phyloP scores from a whole-genome alignment of 2,888 invertebrate genomes.

The Sesia bembeciformis region DNA sequence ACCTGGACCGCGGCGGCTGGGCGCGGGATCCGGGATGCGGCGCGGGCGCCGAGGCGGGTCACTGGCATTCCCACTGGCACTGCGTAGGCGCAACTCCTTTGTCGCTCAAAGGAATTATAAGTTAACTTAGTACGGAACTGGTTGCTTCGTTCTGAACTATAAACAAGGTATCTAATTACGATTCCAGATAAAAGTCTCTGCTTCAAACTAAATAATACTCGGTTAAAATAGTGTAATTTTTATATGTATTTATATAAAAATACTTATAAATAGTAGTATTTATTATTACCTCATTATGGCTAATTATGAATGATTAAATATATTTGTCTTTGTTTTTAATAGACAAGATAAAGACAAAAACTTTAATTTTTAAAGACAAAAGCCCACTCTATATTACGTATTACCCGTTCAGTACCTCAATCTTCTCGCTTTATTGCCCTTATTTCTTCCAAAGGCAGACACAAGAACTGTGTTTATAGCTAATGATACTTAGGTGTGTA shows the following conservation, averaged over 20 bases:
- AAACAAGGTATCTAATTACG: too few relatives aligned
- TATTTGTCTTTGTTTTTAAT: too few relatives aligned
- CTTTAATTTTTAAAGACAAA: background rate
- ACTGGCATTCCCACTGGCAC: slow-evolving; percentile 27
- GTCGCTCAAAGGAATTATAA: slow-evolving; percentile 53
- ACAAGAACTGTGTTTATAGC: slow-evolving; percentile 71
- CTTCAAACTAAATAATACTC: too few relatives aligned
- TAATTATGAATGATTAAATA: too few relatives aligned
- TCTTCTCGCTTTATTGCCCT: slow-evolving; percentile 60
- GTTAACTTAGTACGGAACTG: slow-evolving; percentile 34
- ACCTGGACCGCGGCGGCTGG: slow-evolving; percentile 19
- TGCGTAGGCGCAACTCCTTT: slow-evolving; percentile 64
- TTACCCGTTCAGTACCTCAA: slow-evolving; percentile 43
- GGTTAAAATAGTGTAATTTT: too few relatives aligned
- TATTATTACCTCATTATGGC: too few relatives aligned
- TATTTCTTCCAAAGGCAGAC: slow-evolving; percentile 61
- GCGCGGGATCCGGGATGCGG: slow-evolving; percentile 9
- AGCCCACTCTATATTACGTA: slow-evolving; percentile 34
- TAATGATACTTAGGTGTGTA: slow-evolving; percentile 73
- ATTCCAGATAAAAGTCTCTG: too few relatives aligned
- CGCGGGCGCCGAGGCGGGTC: slow-evolving; percentile 23
- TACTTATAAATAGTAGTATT: too few relatives aligned
- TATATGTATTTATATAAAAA: too few relatives aligned
- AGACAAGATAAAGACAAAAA: too few relatives aligned
- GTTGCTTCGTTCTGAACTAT: slow-evolving; percentile 14